A percentile compares a stretch with the other conserved stretches of the same genome.
phyloP scores from a whole-genome alignment of 2,888 invertebrate genomes.

The Campaea margaritaria region DNA sequence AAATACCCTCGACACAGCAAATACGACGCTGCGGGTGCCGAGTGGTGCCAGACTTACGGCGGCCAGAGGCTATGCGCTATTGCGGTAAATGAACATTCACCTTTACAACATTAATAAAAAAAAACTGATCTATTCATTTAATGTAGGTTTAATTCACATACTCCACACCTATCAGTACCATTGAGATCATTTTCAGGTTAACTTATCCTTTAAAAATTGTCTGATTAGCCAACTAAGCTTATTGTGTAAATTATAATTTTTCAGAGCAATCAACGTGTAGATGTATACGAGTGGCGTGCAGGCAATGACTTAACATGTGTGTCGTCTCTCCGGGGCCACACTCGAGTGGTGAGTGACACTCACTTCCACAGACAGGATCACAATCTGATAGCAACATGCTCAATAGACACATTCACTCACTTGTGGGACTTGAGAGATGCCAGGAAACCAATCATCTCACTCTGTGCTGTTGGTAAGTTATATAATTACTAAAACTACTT shows the following conservation, averaged over 20 bases:
- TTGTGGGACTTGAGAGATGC: conserved; percentile 97
- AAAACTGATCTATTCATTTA: no score
- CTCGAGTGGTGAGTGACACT: conserved; percentile 94
- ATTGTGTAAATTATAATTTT: conserved; percentile 33
- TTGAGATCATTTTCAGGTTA: no score
- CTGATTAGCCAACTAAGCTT: not conserved
- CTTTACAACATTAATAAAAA: no score
- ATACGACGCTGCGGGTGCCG: conserved; percentile 96
- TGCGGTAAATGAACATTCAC: conserved; percentile 87
- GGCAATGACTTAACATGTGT: conserved; percentile 89
- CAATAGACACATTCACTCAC: conserved; percentile 96
- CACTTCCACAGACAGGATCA: conserved; percentile 92
- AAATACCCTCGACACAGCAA: conserved; percentile 95
- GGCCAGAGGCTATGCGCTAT: conserved; percentile 94
- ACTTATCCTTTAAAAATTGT: not conserved
- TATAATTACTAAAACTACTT: no score
- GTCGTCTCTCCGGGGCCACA: conserved; percentile 91
- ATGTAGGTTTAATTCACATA: no score
- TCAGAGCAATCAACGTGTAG: conserved; percentile 94
- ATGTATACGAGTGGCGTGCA: conserved; percentile 92
- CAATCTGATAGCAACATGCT: conserved; percentile 90
- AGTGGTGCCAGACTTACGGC: conserved; percentile 94
- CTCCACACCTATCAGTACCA: no score
- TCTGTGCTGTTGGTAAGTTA: conserved; percentile 93
- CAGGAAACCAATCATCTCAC: conserved; percentile 91